A percentile compares a stretch with the other conserved stretches of the same genome.
Evolutionary conservation across 2,113 vertebrate species (phyloP).

Genomic region (Chinchilla lanigera): DNA sequence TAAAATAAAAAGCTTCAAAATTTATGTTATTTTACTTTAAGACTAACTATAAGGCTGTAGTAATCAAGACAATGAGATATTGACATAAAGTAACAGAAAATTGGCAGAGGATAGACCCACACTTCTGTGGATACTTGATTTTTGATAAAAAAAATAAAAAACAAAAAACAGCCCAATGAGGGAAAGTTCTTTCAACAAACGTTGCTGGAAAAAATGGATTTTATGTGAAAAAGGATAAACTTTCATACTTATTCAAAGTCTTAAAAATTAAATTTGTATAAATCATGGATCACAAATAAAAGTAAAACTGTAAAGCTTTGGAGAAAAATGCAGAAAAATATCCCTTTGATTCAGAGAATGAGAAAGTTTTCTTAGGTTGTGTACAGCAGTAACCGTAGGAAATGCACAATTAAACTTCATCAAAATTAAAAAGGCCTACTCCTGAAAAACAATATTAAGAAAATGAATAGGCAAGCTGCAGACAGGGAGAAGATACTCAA

Average conservation of each 20-base stretch:
- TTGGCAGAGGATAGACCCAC: not conserved
- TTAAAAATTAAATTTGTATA: not conserved
- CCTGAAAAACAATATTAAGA: not conserved
- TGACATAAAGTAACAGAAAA: not conserved
- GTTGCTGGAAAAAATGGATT: not conserved
- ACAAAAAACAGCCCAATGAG: not conserved
- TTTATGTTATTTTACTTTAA: not conserved
- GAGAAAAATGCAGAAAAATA: not conserved
- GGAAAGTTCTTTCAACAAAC: not conserved
- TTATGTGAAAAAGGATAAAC: not conserved
- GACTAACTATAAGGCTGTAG: not conserved
- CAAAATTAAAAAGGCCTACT: slow-evolving; percentile 7
- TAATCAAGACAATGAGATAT: not conserved
- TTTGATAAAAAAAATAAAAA: not conserved
- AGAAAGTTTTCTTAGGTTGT: not conserved
- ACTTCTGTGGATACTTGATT: not conserved
- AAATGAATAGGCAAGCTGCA: not conserved
- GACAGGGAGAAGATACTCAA: not conserved
- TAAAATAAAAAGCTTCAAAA: not conserved
- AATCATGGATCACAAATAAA: not conserved
- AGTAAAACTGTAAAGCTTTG: not conserved
- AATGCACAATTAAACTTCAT: not conserved
- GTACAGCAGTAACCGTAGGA: not conserved
- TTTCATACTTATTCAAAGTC: not conserved
- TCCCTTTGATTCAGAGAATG: not conserved